Evolutionary conservation across 2,888 invertebrate species (phyloP), one percentile per base, ranked within the genome.

Genomic region (Biston betularia): DNA sequence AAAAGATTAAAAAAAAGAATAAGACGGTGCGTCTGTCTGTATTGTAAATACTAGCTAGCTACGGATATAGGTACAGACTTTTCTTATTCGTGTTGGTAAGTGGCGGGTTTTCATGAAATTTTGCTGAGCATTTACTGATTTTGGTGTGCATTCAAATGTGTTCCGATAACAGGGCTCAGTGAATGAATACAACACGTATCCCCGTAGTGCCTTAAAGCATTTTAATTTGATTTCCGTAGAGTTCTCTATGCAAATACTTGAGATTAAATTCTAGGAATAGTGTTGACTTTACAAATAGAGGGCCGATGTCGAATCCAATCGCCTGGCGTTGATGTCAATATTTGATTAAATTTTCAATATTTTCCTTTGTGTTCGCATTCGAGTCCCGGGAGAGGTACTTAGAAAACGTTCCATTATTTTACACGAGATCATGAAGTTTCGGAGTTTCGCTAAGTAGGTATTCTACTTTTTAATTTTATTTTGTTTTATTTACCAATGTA

Each of bases 281-380:
- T 67, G 50, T 67, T 67, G 54, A 59, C 45, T 55, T 67, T 42
- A 45, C 54, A 46, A 63, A 67, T 55, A 67, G 59, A 61, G 42
- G 15, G 12, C 33, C 49, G 59, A 59, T 42, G 49, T 49, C 46
- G 58, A 42, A 49, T 62, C 40, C 55, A 62, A 62, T 62, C 57
- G 34, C 57, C 46, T 35, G 48, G 12, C 48, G 40, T 12, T 38
- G 33, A 50, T 59, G 55, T 59, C 63, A 67, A 68, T 59, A 63
- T 63, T 68, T 56, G 55, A 63, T 66, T 58, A 54, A 65, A 49
- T 58, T 53, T 66, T 55, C 67, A 63, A 60, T 63, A 63, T 63
- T 68, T 59, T 46, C 49, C 59, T 42, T 60, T 63, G 40, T 64
- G 14, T 53, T 62, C 58, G 34, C 44, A 9, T 46, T 56, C 6